A percentile compares a stretch with the other conserved stretches of the same genome.
These are phyloP conservation scores for Diprion similis DNA, from an alignment of 1,140 invertebrate species.

Conservation along the genomic window DNA sequence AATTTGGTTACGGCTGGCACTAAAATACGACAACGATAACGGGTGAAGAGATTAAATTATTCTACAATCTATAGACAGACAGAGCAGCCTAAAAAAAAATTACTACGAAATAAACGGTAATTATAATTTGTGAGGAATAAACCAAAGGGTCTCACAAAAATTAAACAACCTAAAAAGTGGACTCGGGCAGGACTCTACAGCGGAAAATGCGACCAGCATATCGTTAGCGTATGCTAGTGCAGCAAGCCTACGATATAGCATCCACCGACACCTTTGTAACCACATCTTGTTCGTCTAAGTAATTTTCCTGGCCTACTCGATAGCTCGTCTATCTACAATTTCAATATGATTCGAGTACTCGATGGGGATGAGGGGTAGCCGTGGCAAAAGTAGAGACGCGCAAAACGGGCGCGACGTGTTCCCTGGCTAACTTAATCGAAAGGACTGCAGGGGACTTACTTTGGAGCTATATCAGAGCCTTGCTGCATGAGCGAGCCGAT, in stretches of 20 bases:
- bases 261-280: conserved; percentile 25
- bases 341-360: no score
- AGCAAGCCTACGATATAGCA: conserved; percentile 61
- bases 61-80: background rate
- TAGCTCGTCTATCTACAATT: background rate
- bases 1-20: no score
- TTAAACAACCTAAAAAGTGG: background rate
- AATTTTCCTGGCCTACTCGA: background rate
- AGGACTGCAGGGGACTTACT: conserved; percentile 58
- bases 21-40: no score
- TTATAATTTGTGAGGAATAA: no score
- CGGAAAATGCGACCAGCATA: conserved; percentile 6
- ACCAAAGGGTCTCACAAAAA: background rate
- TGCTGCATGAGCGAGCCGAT: conserved; percentile 91
- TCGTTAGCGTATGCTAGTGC: conserved; percentile 38
- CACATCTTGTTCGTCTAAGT: background rate
- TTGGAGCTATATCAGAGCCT: conserved; percentile 88
- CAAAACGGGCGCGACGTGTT: background rate
- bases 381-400: no score
- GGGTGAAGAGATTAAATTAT: no score
- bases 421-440: conserved; percentile 4
- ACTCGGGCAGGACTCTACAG: background rate
- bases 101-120: background rate
- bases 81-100: background rate
- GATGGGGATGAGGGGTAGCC: no score